A percentile compares a stretch with the other conserved stretches of the same genome.
Evolutionary conservation across 2,888 invertebrate species (phyloP).

Genomic region (Deilephila elpenor): DNA sequence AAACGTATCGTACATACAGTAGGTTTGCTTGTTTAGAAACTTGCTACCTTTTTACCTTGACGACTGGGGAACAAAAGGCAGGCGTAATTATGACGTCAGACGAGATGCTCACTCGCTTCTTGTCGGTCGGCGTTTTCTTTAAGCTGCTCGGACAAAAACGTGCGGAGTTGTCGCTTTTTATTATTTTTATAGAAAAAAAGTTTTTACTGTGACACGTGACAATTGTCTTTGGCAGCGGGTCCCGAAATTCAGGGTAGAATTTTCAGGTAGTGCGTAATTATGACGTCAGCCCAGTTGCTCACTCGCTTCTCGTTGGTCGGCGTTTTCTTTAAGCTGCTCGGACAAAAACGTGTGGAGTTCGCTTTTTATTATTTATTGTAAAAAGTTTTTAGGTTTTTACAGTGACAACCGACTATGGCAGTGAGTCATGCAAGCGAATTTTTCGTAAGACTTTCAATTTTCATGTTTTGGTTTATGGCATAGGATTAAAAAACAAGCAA

Average conservation of each 20-base stretch:
- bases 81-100: not conserved
- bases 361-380: not conserved
- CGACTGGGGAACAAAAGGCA: conserved; percentile 3
- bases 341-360: not conserved
- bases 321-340: not conserved
- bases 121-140: conserved; percentile 6
- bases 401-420: too few species aligned
- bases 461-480: too few species aligned
- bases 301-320: conserved; percentile 6
- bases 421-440: too few species aligned
- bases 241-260: too few species aligned
- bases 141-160: not conserved
- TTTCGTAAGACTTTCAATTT: too few species aligned
- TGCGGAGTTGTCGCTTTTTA: not conserved
- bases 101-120: conserved; percentile 3
- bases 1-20: not conserved
- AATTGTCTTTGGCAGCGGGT: too few species aligned
- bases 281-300: not conserved
- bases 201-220: too few species aligned
- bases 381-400: too few species aligned
- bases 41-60: conserved; percentile 6
- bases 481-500: too few species aligned
- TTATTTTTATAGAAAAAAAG: not conserved
- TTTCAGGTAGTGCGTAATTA: not conserved
- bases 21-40: not conserved